A percentile compares a stretch with the other conserved stretches of the same genome.
These are phyloP conservation scores for Onchidella celtica DNA, from an alignment of 2,888 invertebrate species.

Conservation along the genomic window DNA sequence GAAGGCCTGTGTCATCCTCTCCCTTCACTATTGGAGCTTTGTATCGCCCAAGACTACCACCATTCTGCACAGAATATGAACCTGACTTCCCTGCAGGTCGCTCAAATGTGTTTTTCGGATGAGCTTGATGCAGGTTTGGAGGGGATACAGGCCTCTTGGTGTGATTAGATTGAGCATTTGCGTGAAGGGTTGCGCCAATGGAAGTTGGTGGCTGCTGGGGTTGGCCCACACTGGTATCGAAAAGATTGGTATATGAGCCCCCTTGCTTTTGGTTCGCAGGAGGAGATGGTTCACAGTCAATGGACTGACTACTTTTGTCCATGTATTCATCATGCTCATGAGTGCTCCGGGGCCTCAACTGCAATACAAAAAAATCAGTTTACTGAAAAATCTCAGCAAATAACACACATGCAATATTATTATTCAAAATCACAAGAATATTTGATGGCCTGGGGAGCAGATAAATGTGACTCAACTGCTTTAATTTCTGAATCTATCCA, in stretches of 20 bases:
- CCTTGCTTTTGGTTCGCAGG: constrained; percentile 63
- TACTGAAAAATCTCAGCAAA: neutral
- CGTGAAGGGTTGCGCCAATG: constrained; percentile 58
- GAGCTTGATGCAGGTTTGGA: constrained; percentile 48
- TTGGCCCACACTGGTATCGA: constrained; percentile 63
- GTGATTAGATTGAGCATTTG: constrained; percentile 47
- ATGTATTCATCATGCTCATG: constrained; percentile 65
- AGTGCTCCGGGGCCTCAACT: constrained; percentile 54
- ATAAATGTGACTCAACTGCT: neutral
- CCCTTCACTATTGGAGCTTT: constrained; percentile 62
- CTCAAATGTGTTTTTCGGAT: constrained; percentile 50
- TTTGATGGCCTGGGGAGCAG: too few relatives aligned
- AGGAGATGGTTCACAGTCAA: constrained; percentile 65
- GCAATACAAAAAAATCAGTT: constrained; percentile 11
- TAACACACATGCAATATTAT: too few relatives aligned
- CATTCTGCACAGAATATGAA: constrained; percentile 34
- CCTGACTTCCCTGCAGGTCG: constrained; percentile 32
- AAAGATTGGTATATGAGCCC: constrained; percentile 76
- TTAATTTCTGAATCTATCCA: too few relatives aligned
- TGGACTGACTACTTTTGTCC: constrained; percentile 62
- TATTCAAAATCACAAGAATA: too few relatives aligned
- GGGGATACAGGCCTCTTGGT: constrained; percentile 53
- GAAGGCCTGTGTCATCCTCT: constrained; percentile 58
- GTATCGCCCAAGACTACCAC: constrained; percentile 40
- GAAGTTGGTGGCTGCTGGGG: constrained; percentile 55